Base-by-base conservation (phyloP, 2,113 vertebrate species). In the Megaceryle maxima region DNA sequence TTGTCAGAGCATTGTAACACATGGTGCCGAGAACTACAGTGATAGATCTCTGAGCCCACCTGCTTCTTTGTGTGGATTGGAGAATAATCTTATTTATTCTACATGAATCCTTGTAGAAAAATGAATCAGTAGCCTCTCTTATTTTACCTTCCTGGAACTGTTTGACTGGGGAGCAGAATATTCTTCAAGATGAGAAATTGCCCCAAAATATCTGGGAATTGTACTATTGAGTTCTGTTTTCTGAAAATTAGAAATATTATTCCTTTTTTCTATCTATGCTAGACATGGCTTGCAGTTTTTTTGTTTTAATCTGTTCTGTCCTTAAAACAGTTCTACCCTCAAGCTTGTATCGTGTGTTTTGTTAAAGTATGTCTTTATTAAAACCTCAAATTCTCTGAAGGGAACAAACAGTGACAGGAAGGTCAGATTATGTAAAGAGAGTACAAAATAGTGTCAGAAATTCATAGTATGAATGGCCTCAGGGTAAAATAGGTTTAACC, bases 331-430 rank as follows among this genome's bases (percentile, higher is more conserved):
- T 88, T 70, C 21, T 59, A 70, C 88, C 92, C 94, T 88, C 50
- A 74, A 87, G 90, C 84, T 83, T 87, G 55, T 88, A 22, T 91
- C 19, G 80, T 87, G 44, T 28, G 20, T 92, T 92, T 91, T 85
- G 82, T 83, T 88, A 82, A 81, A 93, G 25, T 69, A 63, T 39
- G 33, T 69, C 63, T 73, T 94, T 76, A 85, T 69, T 86, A 79
- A 88, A 95, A 80, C 72, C 22, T 70, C 55, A 91, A 91, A 88
- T 50, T 20, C 25, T 94, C 43, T 96, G 75, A 92, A 96, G 82
- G 85, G 68, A 94, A 95, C 75, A 69, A 94, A 66, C n/a, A 85
- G 68, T 91, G 95, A 83, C 93, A 96, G 89, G 57, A 92, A 96
- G 50, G 72, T 95, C 16, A 0, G 55, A 57, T 91, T 93, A 94